phyloP scores from a whole-genome alignment of 2,113 vertebrate species.

The Dasyornis broadbenti region DNA sequence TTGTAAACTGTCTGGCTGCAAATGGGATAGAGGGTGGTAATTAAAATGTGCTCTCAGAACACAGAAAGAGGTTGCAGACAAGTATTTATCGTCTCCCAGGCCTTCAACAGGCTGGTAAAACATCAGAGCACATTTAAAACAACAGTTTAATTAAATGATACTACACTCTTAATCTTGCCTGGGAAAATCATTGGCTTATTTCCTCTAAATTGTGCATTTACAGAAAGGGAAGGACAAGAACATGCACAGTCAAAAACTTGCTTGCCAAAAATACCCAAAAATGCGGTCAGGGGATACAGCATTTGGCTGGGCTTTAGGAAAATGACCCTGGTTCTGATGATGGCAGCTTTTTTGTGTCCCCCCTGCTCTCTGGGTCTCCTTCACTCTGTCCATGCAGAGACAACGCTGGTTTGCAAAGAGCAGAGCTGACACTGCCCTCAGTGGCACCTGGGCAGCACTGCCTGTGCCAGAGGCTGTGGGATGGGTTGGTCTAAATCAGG shows the following conservation, averaged over 20 bases:
- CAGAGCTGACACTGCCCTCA: neutral
- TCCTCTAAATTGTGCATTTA: neutral
- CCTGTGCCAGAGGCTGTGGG: neutral
- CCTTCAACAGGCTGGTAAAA: conserved; percentile 9
- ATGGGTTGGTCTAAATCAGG: neutral
- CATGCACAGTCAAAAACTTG: neutral
- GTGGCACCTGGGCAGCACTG: neutral
- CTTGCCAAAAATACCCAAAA: neutral
- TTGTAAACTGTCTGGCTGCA: conserved; percentile 19
- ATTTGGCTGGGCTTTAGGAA: neutral
- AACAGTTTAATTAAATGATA: conserved; percentile 46
- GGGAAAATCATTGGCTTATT: neutral
- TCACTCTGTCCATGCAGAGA: rapidly evolving
- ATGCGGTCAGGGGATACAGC: neutral
- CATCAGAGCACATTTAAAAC: neutral
- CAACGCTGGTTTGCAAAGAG: neutral
- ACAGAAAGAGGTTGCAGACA: neutral
- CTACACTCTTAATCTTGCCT: neutral
- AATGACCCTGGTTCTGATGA: neutral
- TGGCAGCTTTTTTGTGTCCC: neutral
- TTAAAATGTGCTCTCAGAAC: conserved; percentile 16
- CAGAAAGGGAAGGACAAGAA: neutral
- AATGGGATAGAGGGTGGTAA: conserved; percentile 18
- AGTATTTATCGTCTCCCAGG: neutral
- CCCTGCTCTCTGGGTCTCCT: neutral